These are phyloP conservation scores for Symphodus melops DNA, from an alignment of 2,113 vertebrate species.

Conservation along the genomic window DNA sequence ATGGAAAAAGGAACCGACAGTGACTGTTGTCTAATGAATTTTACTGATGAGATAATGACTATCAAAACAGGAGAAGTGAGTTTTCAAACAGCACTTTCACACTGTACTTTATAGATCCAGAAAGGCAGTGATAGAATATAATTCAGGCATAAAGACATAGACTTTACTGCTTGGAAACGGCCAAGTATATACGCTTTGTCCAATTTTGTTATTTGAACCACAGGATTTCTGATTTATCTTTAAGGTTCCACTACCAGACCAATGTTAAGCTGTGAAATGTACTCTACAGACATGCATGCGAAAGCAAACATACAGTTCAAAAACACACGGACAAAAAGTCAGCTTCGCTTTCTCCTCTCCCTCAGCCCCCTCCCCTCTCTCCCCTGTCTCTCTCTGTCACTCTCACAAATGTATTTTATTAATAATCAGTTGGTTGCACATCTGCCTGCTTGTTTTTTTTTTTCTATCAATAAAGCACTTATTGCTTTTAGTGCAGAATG, in stretches of 20 bases:
- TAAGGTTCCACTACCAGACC: conserved; percentile 74
- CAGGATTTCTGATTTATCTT: conserved; percentile 75
- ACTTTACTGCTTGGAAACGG: conserved; percentile 39
- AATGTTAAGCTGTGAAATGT: conserved; percentile 50
- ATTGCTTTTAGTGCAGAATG: conserved; percentile 90
- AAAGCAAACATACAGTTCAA: conserved; percentile 28
- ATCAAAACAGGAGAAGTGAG: conserved; percentile 63
- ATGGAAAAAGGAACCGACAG: conserved; percentile 61
- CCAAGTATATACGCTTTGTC: conserved; percentile 67
- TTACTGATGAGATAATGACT: conserved; percentile 61
- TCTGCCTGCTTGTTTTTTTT: conserved; percentile 79
- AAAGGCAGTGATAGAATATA: conserved; percentile 60
- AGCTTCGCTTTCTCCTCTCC: conserved; percentile 34
- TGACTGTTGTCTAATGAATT: conserved; percentile 59
- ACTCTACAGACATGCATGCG: conserved; percentile 24
- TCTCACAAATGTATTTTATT: conserved; percentile 82
- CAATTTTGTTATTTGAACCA: conserved; percentile 70
- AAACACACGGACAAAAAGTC: conserved; percentile 27
- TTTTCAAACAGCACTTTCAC: conserved; percentile 54
- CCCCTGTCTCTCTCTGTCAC: conserved; percentile 33
- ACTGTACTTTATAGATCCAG: conserved; percentile 56
- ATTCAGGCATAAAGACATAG: conserved; percentile 50
- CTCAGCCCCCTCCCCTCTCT: conserved; percentile 22
- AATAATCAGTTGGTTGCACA: conserved; percentile 83
- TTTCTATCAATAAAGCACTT: conserved; percentile 92